Percentiles rank a stretch among this genome's conserved stretches.
These are phyloP conservation scores for Athene noctua DNA, from an alignment of 2,113 vertebrate species.

Conservation along the genomic window DNA sequence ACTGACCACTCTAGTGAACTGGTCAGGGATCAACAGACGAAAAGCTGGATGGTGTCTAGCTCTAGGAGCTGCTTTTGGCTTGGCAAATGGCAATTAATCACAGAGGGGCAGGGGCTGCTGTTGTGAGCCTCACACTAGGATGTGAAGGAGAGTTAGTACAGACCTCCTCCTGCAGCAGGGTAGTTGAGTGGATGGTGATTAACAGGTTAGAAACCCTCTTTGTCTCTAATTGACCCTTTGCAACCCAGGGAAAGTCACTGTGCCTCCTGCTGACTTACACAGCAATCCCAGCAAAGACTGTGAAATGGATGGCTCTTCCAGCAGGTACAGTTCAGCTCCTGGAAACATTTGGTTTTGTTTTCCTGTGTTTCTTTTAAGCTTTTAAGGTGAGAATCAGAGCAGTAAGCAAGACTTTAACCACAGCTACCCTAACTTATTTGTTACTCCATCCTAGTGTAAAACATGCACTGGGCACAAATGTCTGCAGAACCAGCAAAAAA, in stretches of 20 bases:
- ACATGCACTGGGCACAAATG: neutral
- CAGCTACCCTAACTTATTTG: neutral
- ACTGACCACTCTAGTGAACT: neutral
- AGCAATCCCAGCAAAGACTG: neutral
- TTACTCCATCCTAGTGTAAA: neutral
- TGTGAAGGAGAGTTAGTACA: neutral
- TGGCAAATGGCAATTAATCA: neutral
- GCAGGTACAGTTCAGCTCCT: neutral
- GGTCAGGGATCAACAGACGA: neutral
- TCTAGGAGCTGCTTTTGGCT: neutral
- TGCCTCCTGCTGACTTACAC: neutral
- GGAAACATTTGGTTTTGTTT: neutral
- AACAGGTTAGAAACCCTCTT: neutral
- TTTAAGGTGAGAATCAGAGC: neutral
- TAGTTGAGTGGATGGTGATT: neutral
- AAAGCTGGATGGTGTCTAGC: neutral
- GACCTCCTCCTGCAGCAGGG: fast-evolving
- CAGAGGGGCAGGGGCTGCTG: neutral
- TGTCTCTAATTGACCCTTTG: neutral
- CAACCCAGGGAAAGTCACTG: neutral
- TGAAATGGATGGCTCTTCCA: fast-evolving
- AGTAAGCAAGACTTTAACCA: neutral
- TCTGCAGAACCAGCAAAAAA: neutral
- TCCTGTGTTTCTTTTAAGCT: neutral
- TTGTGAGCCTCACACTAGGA: neutral